Evolutionary conservation across 1,140 invertebrate species (phyloP).

Genomic region (Drosophila willistoni): DNA sequence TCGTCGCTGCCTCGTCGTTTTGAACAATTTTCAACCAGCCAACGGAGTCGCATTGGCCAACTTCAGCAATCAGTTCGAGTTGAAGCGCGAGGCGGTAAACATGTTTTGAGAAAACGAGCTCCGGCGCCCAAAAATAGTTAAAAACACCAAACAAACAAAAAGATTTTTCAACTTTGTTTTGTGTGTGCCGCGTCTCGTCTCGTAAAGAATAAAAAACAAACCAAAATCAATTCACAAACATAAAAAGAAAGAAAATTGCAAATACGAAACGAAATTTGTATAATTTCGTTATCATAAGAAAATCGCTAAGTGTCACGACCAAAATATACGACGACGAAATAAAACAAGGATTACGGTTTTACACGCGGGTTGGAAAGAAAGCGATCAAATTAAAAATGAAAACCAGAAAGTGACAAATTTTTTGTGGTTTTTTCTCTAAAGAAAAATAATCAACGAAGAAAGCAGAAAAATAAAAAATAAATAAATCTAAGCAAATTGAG

Average conservation of each 20-base stretch:
- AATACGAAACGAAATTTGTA: slow-evolving; percentile 3
- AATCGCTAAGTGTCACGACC: slow-evolving; percentile 44
- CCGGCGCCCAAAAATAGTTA: slow-evolving; percentile 30
- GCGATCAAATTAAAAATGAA: slow-evolving; percentile 70
- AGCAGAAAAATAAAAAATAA: slow-evolving; percentile 22
- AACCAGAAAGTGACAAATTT: slow-evolving; percentile 73
- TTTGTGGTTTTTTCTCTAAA: slow-evolving; percentile 21
- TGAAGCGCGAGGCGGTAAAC: slow-evolving; percentile 82
- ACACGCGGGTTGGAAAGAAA: slow-evolving; percentile 53
- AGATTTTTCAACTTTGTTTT: slow-evolving; percentile 11
- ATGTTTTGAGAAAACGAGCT: slow-evolving; percentile 81
- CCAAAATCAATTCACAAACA: slow-evolving; percentile 20
- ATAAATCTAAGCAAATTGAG: slow-evolving; percentile 21
- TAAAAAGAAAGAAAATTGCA: slow-evolving; percentile 12
- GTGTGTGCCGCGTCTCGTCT: slow-evolving; percentile 16
- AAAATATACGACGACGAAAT: slow-evolving; percentile 1
- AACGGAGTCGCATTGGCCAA: slow-evolving; percentile 76
- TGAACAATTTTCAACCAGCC: slow-evolving; percentile 78
- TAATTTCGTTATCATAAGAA: slow-evolving; percentile 3
- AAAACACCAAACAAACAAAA: not conserved
- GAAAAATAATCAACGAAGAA: slow-evolving; percentile 24
- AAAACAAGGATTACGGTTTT: slow-evolving; percentile 73
- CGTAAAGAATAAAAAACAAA: slow-evolving; percentile 10
- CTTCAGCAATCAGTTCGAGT: slow-evolving; percentile 78
- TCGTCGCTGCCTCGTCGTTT: slow-evolving; percentile 59